These are phyloP conservation scores for Mythimna loreyi DNA, from an alignment of 2,888 invertebrate genomes.

Conservation along the genomic window DNA sequence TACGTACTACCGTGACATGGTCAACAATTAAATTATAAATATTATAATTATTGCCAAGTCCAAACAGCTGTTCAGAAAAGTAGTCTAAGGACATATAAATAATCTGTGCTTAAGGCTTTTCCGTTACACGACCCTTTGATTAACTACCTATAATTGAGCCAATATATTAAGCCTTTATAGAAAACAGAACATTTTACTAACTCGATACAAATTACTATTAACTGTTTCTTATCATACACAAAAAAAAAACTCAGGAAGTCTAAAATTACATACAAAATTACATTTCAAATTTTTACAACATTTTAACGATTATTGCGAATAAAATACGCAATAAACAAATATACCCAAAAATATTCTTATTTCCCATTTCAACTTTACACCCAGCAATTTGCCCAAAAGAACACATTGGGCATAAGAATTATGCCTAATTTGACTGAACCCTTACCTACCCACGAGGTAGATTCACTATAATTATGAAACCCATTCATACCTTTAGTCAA, in stretches of 20 bases:
- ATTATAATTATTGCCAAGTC: background rate
- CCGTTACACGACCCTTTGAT: constrained; percentile 1
- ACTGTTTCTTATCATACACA: background rate
- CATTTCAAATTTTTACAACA: background rate
- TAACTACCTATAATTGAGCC: constrained; percentile 8
- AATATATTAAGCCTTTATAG: constrained; percentile 7
- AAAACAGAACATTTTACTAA: background rate
- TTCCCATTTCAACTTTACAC: constrained; percentile 29
- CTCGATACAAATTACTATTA: background rate
- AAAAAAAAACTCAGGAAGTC: background rate
- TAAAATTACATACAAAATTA: background rate
- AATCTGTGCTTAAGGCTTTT: background rate
- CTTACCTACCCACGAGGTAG: constrained; percentile 37
- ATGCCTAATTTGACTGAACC: constrained; percentile 41
- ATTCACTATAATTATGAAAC: constrained; percentile 50
- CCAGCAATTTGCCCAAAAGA: constrained; percentile 39
- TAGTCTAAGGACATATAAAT: constrained; percentile 16
- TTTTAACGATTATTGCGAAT: background rate
- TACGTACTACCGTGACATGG: too few relatives aligned
- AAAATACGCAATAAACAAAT: constrained; percentile 4
- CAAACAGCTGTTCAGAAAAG: constrained; percentile 1
- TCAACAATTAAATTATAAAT: constrained; percentile 1
- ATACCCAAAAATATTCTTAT: constrained; percentile 1
- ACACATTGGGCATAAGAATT: constrained; percentile 24
- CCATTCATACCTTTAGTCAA: constrained; percentile 38